phyloP scores from a whole-genome alignment of 2,797 vertebrate species.

The Pterois miles region DNA sequence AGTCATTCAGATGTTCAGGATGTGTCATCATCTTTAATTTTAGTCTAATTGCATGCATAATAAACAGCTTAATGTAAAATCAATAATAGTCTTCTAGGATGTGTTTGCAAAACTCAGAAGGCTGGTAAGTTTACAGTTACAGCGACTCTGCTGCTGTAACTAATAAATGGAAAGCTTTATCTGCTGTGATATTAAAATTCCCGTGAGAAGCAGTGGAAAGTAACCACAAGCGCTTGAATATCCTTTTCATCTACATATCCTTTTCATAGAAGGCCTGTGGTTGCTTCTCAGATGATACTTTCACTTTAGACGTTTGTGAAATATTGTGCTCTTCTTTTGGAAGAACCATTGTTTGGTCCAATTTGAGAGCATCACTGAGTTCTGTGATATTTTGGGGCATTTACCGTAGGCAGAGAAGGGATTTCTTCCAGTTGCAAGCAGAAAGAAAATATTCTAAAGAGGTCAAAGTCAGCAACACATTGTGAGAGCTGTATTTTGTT shows the following conservation, averaged over 20 bases:
- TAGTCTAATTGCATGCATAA: slow-evolving; percentile 13
- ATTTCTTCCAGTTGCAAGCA: not conserved
- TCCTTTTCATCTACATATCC: not conserved
- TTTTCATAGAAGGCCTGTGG: not conserved
- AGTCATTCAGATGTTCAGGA: slow-evolving; percentile 26
- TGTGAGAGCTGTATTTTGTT: not conserved
- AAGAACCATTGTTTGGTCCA: not conserved
- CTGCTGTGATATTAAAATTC: not conserved
- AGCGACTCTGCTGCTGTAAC: not conserved
- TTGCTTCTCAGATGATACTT: not conserved
- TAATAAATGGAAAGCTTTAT: not conserved
- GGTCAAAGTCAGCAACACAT: not conserved
- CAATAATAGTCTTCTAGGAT: not conserved
- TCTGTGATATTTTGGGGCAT: not conserved
- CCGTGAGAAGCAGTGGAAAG: not conserved
- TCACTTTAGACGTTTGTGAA: not conserved
- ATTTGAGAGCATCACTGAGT: not conserved
- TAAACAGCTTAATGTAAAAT: slow-evolving; percentile 9
- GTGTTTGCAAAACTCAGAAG: not conserved
- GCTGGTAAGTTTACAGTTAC: not conserved
- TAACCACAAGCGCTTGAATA: not conserved
- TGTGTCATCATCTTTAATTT: slow-evolving; percentile 27
- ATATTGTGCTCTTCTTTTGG: not conserved
- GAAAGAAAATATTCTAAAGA: not conserved
- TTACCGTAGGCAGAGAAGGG: too few species aligned